Evolutionary conservation across 2,888 invertebrate species (phyloP).

Genomic region (Zaprionus bogoriensis): DNA sequence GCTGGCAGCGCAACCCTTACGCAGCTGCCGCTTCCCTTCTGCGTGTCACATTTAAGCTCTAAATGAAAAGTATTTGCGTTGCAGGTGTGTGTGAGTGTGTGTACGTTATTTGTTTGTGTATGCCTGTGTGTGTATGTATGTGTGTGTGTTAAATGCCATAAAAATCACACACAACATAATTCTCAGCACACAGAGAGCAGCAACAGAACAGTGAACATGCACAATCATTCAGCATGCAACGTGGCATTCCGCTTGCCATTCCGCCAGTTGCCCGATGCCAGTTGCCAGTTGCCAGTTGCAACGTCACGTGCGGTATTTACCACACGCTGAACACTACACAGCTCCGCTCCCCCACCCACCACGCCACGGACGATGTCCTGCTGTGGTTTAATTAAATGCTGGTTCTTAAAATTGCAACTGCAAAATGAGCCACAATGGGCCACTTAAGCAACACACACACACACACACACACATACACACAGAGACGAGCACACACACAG

Average conservation of each 20-base stretch:
- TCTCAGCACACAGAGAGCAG: slow-evolving; percentile 35
- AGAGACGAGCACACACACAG: background rate
- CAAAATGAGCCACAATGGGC: slow-evolving; percentile 77
- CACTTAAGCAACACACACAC: slow-evolving; percentile 51
- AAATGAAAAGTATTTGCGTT: slow-evolving; percentile 46
- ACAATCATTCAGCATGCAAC: slow-evolving; percentile 65
- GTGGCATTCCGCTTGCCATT: slow-evolving; percentile 46
- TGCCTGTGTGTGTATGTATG: slow-evolving; percentile 7
- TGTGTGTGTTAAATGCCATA: slow-evolving; percentile 57
- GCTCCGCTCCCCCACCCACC: background rate
- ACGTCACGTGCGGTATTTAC: slow-evolving; percentile 57
- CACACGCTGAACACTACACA: background rate
- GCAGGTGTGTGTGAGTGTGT: background rate
- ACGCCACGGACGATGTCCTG: slow-evolving; percentile 21
- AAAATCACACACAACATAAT: slow-evolving; percentile 66
- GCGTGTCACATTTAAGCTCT: slow-evolving; percentile 44
- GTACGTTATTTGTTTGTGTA: background rate
- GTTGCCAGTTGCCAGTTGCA: slow-evolving; percentile 51
- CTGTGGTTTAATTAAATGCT: slow-evolving; percentile 72
- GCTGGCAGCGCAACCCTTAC: background rate
- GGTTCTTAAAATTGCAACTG: slow-evolving; percentile 74
- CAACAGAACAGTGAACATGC: slow-evolving; percentile 47
- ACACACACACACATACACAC: slow-evolving; percentile 1
- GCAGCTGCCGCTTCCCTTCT: slow-evolving; percentile 10
- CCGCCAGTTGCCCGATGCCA: no score